A percentile compares a stretch with the other conserved stretches of the same genome.
Conservation (phyloP, 2,797 vertebrate species). For the Hypotaenidia philippensis region DNA sequence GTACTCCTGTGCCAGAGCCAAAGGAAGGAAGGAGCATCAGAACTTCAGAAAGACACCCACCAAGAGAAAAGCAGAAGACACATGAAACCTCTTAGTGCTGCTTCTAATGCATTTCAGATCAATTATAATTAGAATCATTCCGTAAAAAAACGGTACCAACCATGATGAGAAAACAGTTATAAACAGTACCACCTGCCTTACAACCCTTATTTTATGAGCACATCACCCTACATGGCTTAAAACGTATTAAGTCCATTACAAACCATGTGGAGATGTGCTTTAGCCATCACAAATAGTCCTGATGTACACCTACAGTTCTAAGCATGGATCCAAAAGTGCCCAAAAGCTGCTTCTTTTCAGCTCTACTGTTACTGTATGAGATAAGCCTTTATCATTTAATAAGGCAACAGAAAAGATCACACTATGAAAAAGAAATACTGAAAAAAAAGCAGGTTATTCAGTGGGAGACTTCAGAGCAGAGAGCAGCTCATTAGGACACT, state of each 20-base stretch:
- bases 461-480: not conserved
- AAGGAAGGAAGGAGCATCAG: not conserved
- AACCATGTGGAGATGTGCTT: not conserved
- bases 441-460: not conserved
- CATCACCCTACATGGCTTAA: not conserved
- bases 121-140: slow-evolving; percentile 6
- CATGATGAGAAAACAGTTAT: not conserved
- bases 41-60: not conserved
- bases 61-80: not conserved
- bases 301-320: not conserved
- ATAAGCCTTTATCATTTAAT: not conserved
- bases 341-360: not conserved
- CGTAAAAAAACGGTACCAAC: not conserved
- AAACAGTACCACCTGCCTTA: not conserved
- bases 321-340: not conserved
- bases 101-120: slow-evolving; percentile 35
- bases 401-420: not conserved
- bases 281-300: not conserved
- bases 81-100: not conserved
- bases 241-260: not conserved
- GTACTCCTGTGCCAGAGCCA: not conserved
- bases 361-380: not conserved
- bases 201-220: not conserved
- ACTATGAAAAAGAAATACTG: not conserved
- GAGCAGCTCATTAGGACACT: not conserved